A percentile compares a stretch with the other conserved stretches of the same genome.
Conservation (phyloP, 1,140 invertebrate species). For the Amphibalanus amphitrite region DNA sequence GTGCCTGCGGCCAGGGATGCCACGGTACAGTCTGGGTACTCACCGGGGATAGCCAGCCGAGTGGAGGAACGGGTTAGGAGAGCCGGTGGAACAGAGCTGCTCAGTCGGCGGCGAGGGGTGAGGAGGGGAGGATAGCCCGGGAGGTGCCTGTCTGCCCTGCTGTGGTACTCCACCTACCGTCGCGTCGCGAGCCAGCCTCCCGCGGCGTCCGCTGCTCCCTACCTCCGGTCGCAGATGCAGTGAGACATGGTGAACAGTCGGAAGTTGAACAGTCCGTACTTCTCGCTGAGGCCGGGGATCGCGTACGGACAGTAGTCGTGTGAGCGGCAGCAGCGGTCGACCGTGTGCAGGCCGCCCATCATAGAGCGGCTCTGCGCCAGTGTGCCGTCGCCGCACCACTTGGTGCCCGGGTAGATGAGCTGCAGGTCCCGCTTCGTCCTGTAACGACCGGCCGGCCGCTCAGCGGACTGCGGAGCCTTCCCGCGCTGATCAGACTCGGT, state of each 20-base stretch:
- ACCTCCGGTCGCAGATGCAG: conserved; percentile 70
- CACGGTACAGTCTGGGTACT: background rate
- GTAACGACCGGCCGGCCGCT: background rate
- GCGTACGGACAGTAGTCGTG: conserved; percentile 53
- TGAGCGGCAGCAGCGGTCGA: conserved; percentile 53
- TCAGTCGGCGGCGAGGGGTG: too few species aligned
- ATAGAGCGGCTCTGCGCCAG: conserved; percentile 31
- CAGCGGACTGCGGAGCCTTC: too few species aligned
- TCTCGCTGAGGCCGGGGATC: conserved; percentile 42
- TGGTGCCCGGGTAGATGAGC: conserved; percentile 29
- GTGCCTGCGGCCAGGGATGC: conserved; percentile 19
- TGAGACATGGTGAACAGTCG: conserved; percentile 67
- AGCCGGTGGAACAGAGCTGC: too few species aligned
- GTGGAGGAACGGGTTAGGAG: too few species aligned
- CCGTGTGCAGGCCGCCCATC: conserved; percentile 39
- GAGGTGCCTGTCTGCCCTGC: background rate
- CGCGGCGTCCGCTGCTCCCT: conserved; percentile 23
- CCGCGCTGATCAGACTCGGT: too few species aligned
- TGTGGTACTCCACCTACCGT: too few species aligned
- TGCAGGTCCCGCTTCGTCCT: conserved; percentile 3
- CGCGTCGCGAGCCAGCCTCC: too few species aligned
- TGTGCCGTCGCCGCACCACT: conserved; percentile 34
- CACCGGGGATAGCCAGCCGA: background rate
- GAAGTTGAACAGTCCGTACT: conserved; percentile 56
- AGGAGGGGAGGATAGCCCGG: too few species aligned